Base-by-base conservation (phyloP, 64 coral and sea anemone genomes). In the Porites australiensis region DNA sequence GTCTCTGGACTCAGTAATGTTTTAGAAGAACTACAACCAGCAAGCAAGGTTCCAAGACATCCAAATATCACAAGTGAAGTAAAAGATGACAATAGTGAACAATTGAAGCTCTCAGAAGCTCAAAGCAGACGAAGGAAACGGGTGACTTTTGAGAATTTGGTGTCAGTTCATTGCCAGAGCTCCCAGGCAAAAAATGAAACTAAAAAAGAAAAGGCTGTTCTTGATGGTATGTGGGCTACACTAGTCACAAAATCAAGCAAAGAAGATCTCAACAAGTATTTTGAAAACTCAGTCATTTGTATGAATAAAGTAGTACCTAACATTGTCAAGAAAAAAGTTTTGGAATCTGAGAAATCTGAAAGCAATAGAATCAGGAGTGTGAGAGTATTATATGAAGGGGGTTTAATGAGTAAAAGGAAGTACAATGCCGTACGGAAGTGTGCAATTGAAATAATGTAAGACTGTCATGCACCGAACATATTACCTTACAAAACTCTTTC, bases 151-250 rank as follows among this genome's bases (percentile, higher is more conserved):
- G 63, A 70, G 19, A 64, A 43, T 50, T 46, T 90, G 27, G 44
- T 57, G 44, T 58, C 73, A 59, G 19, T 90, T 67, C 88, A 90
- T 63, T 90, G 88, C 45, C 27, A 74, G 15, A 74, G 61, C 27
- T 5, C 74, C 45, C 15, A 66, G 44, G 43, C 23, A 47, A 74
- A 74, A 44, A 74, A 14, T 74, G 6, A 74, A 79, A 64, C 46
- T 22, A 68, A 58, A 44, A 46, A 67, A 19, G 5, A 79, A 50
- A 79, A 58, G 51, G 73, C 86, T 78, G 75, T 89, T 59, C 72
- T 76, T 43, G 64, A 67, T 89, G 77, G 92, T 65, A 94, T 89
- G 86, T 94, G 92, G 92, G 77, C 79, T 54, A 75, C 86, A 8
- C 45, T 94, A 21, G 79, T 94, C 18, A 94, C 83, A 46, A 58